Percentiles rank a stretch among this genome's conserved stretches.
Evolutionary conservation across 2,113 vertebrate species (phyloP).

Genomic region (Chlorodrepanis virens): DNA sequence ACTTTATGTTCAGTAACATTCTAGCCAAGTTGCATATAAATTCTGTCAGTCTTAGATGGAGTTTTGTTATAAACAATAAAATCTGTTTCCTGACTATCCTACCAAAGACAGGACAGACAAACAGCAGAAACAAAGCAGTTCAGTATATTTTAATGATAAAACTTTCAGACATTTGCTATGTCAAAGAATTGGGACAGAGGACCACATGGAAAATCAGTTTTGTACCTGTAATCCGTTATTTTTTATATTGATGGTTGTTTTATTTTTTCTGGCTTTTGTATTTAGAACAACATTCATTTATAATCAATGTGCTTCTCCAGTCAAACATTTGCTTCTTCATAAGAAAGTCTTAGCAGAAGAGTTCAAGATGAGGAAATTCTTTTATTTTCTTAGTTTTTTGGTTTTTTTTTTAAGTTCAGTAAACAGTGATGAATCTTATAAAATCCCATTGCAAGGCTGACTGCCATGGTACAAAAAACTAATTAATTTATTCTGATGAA

Average conservation of each 20-base stretch:
- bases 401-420: background rate
- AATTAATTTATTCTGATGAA: background rate
- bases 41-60: background rate
- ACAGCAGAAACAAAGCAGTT: background rate
- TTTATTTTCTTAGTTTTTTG: background rate
- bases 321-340: background rate
- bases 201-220: background rate
- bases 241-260: background rate
- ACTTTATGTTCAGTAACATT: background rate
- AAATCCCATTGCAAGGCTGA: background rate
- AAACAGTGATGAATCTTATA: background rate
- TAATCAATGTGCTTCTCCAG: background rate
- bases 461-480: background rate
- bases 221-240: background rate
- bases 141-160: background rate
- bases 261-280: background rate
- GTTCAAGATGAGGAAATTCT: background rate
- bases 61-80: constrained; percentile 31
- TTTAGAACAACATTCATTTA: background rate
- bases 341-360: background rate
- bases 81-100: constrained; percentile 8
- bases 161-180: background rate
- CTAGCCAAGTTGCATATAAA: constrained; percentile 14
- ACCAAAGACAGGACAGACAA: background rate
- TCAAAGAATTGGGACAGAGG: background rate